phyloP scores from a whole-genome alignment of 2,888 invertebrate genomes.

The Hirtodrosophila cameraria region DNA sequence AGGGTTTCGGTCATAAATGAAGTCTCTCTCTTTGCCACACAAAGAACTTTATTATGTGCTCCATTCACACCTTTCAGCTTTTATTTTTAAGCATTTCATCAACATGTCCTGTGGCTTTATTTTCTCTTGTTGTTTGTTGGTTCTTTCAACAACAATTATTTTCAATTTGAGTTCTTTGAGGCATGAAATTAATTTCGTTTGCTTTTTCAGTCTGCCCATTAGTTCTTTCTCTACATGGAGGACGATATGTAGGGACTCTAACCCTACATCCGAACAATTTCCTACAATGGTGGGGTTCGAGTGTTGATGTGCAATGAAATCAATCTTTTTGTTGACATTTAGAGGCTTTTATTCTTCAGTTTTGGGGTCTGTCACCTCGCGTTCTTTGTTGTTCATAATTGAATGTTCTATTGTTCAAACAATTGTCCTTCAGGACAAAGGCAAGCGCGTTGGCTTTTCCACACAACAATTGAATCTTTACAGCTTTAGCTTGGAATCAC shows the following conservation, averaged over 20 bases:
- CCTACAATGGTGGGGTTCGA: constrained; percentile 12
- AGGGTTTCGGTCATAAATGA: constrained; percentile 12
- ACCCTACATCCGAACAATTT: not conserved
- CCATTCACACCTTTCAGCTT: constrained; percentile 38
- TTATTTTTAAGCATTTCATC: constrained; percentile 29
- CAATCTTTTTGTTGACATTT: constrained; percentile 56
- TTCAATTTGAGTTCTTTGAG: constrained; percentile 71
- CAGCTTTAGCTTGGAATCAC: not conserved
- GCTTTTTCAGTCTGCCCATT: constrained; percentile 19
- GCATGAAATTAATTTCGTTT: constrained; percentile 77
- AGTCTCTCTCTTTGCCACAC: constrained; percentile 3
- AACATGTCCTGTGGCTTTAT: constrained; percentile 21
- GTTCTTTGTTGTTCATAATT: constrained; percentile 35
- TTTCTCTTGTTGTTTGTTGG: constrained; percentile 15
- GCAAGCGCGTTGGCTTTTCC: constrained; percentile 14
- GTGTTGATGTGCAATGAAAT: constrained; percentile 41
- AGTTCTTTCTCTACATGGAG: not conserved
- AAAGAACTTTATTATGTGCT: constrained; percentile 32
- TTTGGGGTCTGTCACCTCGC: constrained; percentile 21
- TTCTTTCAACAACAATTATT: constrained; percentile 66
- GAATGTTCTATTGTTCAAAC: constrained; percentile 45
- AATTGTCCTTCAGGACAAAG: constrained; percentile 37
- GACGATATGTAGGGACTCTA: constrained; percentile 20
- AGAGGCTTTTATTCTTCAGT: constrained; percentile 34
- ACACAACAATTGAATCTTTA: constrained; percentile 17